Evolutionary conservation across 1,140 invertebrate genomes (phyloP).

Genomic region (Drosophila repleta): DNA sequence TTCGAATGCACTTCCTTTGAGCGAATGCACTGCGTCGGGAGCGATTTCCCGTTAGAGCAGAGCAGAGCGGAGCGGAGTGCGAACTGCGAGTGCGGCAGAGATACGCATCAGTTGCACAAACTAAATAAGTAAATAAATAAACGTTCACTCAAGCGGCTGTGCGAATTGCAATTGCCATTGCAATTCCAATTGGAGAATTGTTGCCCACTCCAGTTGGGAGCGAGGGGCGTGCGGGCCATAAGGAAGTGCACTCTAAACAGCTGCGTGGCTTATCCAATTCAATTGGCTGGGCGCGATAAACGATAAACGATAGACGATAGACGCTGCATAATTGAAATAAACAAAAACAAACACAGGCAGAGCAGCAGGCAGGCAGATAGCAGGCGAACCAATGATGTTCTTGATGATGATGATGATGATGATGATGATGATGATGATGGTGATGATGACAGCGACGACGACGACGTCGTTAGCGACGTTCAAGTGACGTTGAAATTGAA

Average conservation of each 20-base stretch:
- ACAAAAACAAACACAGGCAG: slow-evolving; percentile 14
- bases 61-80: neutral
- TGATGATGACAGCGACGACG: slow-evolving; percentile 2
- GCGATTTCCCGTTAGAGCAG: slow-evolving; percentile 74
- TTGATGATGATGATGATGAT: slow-evolving; percentile 9
- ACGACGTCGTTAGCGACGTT: slow-evolving; percentile 50
- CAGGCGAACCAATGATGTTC: slow-evolving; percentile 23
- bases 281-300: slow-evolving; percentile 34
- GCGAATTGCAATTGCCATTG: slow-evolving; percentile 25
- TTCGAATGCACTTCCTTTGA: slow-evolving; percentile 76
- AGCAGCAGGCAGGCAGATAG: neutral
- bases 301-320: slow-evolving; percentile 30
- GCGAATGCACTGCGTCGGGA: slow-evolving; percentile 55
- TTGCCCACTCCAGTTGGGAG: slow-evolving; percentile 31
- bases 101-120: slow-evolving; percentile 71
- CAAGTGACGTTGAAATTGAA: slow-evolving; percentile 73
- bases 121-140: slow-evolving; percentile 63
- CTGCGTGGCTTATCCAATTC: slow-evolving; percentile 65
- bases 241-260: slow-evolving; percentile 73
- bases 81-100: slow-evolving; percentile 37
- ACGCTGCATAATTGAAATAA: slow-evolving; percentile 43
- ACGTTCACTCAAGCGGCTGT: slow-evolving; percentile 30
- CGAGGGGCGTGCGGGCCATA: slow-evolving; percentile 34
- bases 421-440: slow-evolving; percentile 11
- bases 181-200: slow-evolving; percentile 12